These are phyloP conservation scores for Montipora foliosa DNA, from an alignment of 64 coral and sea anemone genomes.

Conservation along the genomic window DNA sequence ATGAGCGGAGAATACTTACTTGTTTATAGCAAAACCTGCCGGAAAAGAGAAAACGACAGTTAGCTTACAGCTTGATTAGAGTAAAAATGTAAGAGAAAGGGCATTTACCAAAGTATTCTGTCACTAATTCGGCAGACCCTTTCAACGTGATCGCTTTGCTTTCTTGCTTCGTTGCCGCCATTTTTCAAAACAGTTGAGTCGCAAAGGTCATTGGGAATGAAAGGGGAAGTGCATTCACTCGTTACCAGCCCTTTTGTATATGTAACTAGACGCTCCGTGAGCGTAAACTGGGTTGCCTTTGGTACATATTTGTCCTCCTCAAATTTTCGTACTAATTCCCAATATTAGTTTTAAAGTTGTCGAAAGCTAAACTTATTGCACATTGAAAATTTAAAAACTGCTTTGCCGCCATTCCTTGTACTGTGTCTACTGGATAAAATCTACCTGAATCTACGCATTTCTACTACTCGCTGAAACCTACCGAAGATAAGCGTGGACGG, in stretches of 20 bases:
- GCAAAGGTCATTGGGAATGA: neutral
- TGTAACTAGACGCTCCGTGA: no score
- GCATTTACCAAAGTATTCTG: slow-evolving; percentile 90
- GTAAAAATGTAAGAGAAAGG: neutral
- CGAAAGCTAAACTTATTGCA: no score
- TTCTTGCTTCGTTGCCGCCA: slow-evolving; percentile 90
- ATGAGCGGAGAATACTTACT: slow-evolving; percentile 43
- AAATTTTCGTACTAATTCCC: no score
- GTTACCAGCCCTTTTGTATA: neutral
- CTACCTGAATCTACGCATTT: no score
- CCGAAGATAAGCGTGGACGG: no score
- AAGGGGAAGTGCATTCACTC: neutral
- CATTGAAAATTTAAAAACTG: no score
- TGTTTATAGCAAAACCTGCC: slow-evolving; percentile 95
- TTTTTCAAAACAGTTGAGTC: slow-evolving; percentile 78
- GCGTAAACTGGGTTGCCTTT: no score
- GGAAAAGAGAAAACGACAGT: slow-evolving; percentile 20
- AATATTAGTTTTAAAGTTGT: no score
- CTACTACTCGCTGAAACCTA: no score
- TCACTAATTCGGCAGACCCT: slow-evolving; percentile 95
- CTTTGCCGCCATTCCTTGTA: no score
- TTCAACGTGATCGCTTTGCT: slow-evolving; percentile 95
- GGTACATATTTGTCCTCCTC: no score
- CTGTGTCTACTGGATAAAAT: no score
- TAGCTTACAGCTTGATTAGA: neutral